A percentile compares a stretch with the other conserved stretches of the same genome.
These are phyloP conservation scores for Calyptomena viridis DNA, from an alignment of 2,113 vertebrate genomes.

Conservation along the genomic window DNA sequence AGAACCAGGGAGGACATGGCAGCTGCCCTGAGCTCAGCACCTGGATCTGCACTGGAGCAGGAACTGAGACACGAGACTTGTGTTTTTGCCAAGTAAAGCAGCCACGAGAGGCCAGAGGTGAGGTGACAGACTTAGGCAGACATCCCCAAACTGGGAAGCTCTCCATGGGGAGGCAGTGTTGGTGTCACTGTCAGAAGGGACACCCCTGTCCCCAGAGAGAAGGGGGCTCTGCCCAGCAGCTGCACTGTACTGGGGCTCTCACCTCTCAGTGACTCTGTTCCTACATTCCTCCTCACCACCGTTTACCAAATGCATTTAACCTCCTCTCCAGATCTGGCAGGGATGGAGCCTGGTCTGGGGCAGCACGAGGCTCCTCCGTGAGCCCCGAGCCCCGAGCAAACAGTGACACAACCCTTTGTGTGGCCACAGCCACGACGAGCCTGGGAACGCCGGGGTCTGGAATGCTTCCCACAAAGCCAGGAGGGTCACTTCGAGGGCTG, in stretches of 20 bases:
- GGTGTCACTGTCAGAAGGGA: background rate
- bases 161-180: rapidly evolving
- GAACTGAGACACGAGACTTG: background rate
- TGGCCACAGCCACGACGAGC: background rate
- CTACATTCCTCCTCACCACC: background rate
- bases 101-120: background rate
- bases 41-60: background rate
- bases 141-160: background rate
- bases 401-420: background rate
- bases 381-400: background rate
- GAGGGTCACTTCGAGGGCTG: constrained; percentile 1
- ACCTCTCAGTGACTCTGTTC: background rate
- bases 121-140: background rate
- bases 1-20: background rate
- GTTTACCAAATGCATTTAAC: background rate
- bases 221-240: background rate
- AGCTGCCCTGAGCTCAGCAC: background rate
- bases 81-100: background rate
- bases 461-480: background rate
- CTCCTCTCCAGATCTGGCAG: rapidly evolving
- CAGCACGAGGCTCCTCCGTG: rapidly evolving
- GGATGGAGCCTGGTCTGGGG: rapidly evolving
- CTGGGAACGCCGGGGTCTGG: background rate
- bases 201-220: background rate
- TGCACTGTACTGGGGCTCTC: background rate